Evolutionary conservation across 2,888 invertebrate species (phyloP).

Genomic region (Malthinus seriepunctatus): DNA sequence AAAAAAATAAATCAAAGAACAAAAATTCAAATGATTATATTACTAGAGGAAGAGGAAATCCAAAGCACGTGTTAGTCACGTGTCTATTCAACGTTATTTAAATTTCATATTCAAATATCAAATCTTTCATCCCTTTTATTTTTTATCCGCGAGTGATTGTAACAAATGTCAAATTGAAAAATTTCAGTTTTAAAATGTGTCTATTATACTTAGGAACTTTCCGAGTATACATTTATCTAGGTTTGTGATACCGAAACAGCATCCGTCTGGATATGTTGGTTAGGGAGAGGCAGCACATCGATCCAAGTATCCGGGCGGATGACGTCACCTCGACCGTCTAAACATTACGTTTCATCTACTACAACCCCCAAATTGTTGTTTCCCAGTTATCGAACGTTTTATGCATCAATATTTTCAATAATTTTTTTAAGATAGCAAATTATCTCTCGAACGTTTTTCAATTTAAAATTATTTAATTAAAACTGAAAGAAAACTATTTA

Average conservation of each 20-base stretch:
- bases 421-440: conserved; percentile 9
- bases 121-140: too few species aligned
- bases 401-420: conserved; percentile 23
- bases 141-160: not conserved
- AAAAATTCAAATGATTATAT: too few species aligned
- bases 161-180: conserved; percentile 8
- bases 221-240: conserved; percentile 31
- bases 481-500: too few species aligned
- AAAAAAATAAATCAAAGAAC: too few species aligned
- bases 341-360: conserved; percentile 46
- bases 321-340: conserved; percentile 38
- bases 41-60: too few species aligned
- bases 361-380: conserved; percentile 34
- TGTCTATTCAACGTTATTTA: too few species aligned
- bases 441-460: not conserved
- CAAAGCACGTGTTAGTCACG: too few species aligned
- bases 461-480: too few species aligned
- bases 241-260: conserved; percentile 36
- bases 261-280: conserved; percentile 39
- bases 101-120: too few species aligned
- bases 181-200: conserved; percentile 11
- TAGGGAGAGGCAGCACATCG: conserved; percentile 34
- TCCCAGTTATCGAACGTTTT: conserved; percentile 24
- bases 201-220: conserved; percentile 13
- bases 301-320: conserved; percentile 33